phyloP scores from a whole-genome alignment of 2,797 vertebrate genomes.

The Lacerta bilineata region DNA sequence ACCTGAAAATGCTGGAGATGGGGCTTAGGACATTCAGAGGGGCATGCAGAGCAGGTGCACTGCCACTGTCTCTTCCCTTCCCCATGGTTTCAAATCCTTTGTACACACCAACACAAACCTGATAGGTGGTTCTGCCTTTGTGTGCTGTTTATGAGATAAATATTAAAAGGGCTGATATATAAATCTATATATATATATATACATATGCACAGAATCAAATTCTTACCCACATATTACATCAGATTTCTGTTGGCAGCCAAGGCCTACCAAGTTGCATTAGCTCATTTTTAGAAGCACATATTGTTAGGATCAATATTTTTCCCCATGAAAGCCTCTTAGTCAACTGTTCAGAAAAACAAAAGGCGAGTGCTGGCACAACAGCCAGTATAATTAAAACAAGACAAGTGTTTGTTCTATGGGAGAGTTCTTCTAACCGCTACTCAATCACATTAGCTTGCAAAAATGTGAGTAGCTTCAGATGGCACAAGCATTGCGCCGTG shows the following conservation, averaged over 20 bases:
- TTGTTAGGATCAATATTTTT: slow-evolving; percentile 39
- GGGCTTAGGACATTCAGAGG: too few species aligned
- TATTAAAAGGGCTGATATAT: not conserved
- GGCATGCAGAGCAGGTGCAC: too few species aligned
- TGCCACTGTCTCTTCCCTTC: too few species aligned
- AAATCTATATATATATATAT: not conserved
- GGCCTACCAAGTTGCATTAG: not conserved
- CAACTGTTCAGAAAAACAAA: slow-evolving; percentile 16
- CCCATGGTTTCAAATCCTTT: not conserved
- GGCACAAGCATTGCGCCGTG: not conserved
- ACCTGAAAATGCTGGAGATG: too few species aligned
- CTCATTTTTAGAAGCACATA: not conserved
- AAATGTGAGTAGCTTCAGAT: slow-evolving; percentile 46
- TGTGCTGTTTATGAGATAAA: not conserved
- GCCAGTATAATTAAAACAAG: slow-evolving; percentile 47
- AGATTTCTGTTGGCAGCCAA: slow-evolving; percentile 9
- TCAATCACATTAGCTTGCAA: slow-evolving; percentile 14
- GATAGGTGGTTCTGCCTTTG: not conserved
- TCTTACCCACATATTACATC: not conserved
- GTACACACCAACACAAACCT: not conserved
- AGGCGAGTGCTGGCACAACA: slow-evolving; percentile 12
- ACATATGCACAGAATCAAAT: not conserved
- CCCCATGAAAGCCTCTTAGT: not conserved
- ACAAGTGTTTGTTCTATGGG: slow-evolving; percentile 18
- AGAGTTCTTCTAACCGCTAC: slow-evolving; percentile 20